Evolutionary conservation across 1,140 invertebrate genomes (phyloP).

Genomic region (Zelostemma sp.): DNA sequence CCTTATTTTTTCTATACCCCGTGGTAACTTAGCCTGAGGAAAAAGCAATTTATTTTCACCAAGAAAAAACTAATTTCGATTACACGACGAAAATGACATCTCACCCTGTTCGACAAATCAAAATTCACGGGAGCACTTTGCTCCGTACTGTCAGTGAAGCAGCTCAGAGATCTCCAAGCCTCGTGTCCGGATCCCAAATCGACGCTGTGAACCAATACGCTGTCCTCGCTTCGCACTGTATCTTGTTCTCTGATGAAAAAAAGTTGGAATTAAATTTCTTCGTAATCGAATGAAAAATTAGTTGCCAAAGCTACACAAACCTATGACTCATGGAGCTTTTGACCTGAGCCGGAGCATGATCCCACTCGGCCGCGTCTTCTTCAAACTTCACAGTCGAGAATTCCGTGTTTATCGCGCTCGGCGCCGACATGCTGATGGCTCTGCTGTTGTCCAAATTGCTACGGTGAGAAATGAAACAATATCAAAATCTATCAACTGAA

Average conservation of each 20-base stretch:
- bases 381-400: conserved; percentile 78
- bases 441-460: conserved; percentile 75
- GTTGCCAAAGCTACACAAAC: conserved; percentile 26
- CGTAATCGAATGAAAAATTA: background rate
- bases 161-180: conserved; percentile 82
- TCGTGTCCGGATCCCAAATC: conserved; percentile 73
- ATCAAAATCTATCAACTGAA: too few species aligned
- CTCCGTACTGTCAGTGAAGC: conserved; percentile 88
- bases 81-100: conserved; percentile 24
- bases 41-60: conserved; percentile 18
- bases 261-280: background rate
- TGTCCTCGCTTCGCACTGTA: conserved; percentile 68
- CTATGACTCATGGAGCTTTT: conserved; percentile 66
- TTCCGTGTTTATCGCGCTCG: conserved; percentile 88
- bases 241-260: conserved; percentile 57
- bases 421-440: conserved; percentile 84
- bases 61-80: background rate
- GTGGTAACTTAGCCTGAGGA: conserved; percentile 88
- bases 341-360: conserved; percentile 54
- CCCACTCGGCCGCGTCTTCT: conserved; percentile 65
- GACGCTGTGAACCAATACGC: conserved; percentile 68
- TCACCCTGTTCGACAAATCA: conserved; percentile 91
- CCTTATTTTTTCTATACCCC: conserved; percentile 96
- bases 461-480: conserved; percentile 52
- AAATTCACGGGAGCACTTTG: conserved; percentile 91